Conservation (phyloP, 1,140 invertebrate genomes). For the Meloidogyne hapla region DNA sequence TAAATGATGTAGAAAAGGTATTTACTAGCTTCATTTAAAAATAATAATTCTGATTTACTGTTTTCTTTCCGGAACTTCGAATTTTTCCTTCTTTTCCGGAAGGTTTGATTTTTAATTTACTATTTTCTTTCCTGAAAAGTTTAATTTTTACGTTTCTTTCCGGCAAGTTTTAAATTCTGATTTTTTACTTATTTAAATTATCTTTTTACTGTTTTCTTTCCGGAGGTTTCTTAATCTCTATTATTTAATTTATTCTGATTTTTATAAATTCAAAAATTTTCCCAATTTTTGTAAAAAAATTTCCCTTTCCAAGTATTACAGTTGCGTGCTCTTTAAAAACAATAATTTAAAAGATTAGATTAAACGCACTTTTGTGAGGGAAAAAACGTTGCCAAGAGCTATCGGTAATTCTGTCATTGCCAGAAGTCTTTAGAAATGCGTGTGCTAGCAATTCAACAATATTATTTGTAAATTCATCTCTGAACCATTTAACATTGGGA, state of each 20-base stretch:
- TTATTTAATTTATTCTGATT: no score
- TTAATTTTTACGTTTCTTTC: slow-evolving; percentile 4
- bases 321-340: neutral
- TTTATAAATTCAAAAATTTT: no score
- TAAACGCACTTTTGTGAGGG: neutral
- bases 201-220: neutral
- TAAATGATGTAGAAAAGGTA: no score
- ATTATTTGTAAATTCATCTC: slow-evolving; percentile 3
- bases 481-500: neutral
- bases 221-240: no score
- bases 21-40: no score
- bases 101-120: no score
- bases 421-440: neutral
- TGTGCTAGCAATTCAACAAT: neutral
- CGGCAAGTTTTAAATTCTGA: neutral
- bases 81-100: no score
- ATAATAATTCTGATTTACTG: no score
- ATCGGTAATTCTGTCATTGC: neutral
- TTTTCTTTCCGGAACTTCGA: no score
- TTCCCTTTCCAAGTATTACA: neutral
- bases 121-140: neutral
- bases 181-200: neutral
- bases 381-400: neutral
- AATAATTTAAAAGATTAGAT: neutral
- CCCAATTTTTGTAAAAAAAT: no score